A percentile compares a stretch with the other conserved stretches of the same genome.
phyloP scores from a whole-genome alignment of 1,140 invertebrate genomes.

The Proales similis region DNA sequence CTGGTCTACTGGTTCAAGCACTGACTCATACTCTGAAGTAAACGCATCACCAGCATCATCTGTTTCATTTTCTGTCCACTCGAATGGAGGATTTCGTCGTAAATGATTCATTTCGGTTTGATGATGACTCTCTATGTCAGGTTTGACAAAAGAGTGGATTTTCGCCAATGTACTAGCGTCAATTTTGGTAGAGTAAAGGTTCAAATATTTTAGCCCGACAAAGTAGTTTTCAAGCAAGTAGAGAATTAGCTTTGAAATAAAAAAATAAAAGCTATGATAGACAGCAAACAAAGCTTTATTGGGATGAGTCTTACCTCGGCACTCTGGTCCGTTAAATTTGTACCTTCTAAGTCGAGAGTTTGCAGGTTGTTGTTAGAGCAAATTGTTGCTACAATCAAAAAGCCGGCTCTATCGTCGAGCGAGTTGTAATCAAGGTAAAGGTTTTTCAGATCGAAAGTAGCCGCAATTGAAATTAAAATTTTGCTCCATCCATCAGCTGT shows the following conservation, averaged over 20 bases:
- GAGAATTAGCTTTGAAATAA: slow-evolving; percentile 25
- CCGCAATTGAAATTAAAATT: neutral
- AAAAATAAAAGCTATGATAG: neutral
- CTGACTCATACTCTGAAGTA: no score
- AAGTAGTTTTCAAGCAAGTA: slow-evolving; percentile 21
- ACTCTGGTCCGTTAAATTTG: slow-evolving; percentile 12
- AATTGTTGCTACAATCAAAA: neutral
- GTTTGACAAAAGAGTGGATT: slow-evolving; percentile 5
- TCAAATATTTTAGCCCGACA: slow-evolving; percentile 8
- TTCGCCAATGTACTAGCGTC: neutral
- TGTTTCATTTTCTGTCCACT: no score
- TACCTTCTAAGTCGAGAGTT: slow-evolving; percentile 32
- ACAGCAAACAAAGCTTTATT: neutral
- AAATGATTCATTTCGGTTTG: no score
- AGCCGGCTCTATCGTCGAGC: slow-evolving; percentile 22
- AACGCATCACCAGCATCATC: no score
- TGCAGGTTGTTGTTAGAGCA: slow-evolving; percentile 2
- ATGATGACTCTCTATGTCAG: neutral
- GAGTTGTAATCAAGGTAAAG: slow-evolving; percentile 30
- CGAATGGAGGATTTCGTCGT: no score
- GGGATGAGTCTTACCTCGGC: slow-evolving; percentile 3
- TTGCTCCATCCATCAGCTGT: slow-evolving; percentile 13
- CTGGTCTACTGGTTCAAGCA: no score
- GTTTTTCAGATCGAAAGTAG: neutral
- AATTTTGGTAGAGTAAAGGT: slow-evolving; percentile 10